Percentiles rank a stretch among this genome's conserved stretches.
Evolutionary conservation across 2,113 vertebrate species (phyloP).

Genomic region (Chionomys nivalis): DNA sequence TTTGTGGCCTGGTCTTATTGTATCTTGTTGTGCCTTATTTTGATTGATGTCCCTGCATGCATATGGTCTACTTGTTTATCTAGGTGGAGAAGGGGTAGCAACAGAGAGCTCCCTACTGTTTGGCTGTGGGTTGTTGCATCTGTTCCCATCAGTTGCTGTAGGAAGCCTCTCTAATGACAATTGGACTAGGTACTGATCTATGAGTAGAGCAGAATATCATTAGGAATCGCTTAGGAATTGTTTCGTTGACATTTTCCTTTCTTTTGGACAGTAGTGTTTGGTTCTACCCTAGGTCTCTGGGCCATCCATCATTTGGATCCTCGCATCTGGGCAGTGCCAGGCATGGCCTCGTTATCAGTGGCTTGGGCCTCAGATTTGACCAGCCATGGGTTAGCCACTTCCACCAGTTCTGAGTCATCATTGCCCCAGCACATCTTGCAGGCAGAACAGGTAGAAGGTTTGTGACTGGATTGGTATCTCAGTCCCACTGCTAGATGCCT

Average conservation of each 20-base stretch:
- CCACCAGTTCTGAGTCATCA: not conserved
- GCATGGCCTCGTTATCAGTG: too few relatives aligned
- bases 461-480: not conserved
- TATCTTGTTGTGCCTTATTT: too few relatives aligned
- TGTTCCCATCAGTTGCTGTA: not conserved
- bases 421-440: not conserved
- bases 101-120: too few relatives aligned
- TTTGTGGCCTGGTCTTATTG: too few relatives aligned
- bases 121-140: not conserved
- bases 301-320: not conserved
- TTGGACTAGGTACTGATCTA: not conserved
- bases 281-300: not conserved
- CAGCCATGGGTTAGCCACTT: not conserved
- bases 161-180: not conserved
- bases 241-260: not conserved
- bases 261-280: not conserved
- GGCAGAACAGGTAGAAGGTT: not conserved
- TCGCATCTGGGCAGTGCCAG: not conserved
- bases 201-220: not conserved
- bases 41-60: too few relatives aligned
- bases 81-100: too few relatives aligned
- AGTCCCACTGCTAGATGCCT: not conserved
- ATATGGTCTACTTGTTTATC: too few relatives aligned
- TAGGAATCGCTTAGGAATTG: not conserved
- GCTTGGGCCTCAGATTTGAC: not conserved